phyloP scores from a whole-genome alignment of 37 sponge, comb jelly and placozoan genomes.

The Ephydatia muelleri region DNA sequence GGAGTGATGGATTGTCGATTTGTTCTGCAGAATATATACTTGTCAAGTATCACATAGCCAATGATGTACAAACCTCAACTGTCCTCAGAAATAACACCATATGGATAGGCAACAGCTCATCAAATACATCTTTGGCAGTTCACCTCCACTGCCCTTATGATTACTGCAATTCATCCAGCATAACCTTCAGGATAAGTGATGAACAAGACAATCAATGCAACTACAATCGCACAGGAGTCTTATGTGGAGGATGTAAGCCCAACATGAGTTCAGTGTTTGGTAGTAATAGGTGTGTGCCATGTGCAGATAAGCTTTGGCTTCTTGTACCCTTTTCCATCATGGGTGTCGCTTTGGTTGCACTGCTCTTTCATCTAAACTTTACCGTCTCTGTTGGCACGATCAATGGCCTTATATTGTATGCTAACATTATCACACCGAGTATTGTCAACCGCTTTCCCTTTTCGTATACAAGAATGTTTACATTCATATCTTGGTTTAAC shows the following conservation, averaged over 20 bases:
- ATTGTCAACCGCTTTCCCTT: background rate
- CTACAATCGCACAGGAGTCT: background rate
- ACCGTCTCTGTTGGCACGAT: background rate
- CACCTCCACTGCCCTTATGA: slow-evolving; percentile 2
- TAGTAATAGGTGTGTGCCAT: background rate
- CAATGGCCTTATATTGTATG: slow-evolving; percentile 4
- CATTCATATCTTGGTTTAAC: background rate
- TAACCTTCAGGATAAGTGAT: background rate
- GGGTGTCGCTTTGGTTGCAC: background rate
- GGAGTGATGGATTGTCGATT: no score
- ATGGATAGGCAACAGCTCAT: no score
- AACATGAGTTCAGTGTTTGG: background rate
- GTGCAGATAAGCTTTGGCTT: background rate
- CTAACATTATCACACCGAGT: background rate
- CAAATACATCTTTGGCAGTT: no score
- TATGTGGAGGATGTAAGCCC: slow-evolving; percentile 2
- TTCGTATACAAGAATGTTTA: no score
- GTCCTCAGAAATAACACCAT: no score
- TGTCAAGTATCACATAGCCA: no score
- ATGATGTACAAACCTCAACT: no score
- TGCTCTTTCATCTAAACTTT: background rate
- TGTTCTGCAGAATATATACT: no score
- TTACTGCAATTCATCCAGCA: background rate
- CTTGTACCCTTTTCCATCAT: background rate
- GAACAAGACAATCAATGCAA: background rate